phyloP scores from a whole-genome alignment of 2,888 invertebrate species.

The Leptodirus hochenwartii region DNA sequence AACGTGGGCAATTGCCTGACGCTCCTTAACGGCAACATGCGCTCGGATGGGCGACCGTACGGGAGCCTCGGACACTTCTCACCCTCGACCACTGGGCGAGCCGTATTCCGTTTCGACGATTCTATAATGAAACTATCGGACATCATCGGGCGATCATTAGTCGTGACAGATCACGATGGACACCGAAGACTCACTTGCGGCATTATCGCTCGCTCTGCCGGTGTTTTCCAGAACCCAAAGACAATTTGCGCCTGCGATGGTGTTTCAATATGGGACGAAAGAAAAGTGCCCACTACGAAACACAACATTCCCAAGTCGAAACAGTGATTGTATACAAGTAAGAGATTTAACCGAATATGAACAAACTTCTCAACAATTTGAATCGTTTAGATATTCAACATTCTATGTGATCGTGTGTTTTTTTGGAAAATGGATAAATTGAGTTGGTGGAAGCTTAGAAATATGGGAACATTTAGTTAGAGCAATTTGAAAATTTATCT shows the following conservation, averaged over 20 bases:
- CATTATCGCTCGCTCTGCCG: conserved; percentile 75
- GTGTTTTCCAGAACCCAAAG: conserved; percentile 72
- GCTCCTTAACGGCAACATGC: conserved; percentile 28
- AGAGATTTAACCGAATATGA: too few relatives aligned
- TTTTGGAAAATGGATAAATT: too few relatives aligned
- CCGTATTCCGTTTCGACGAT: conserved; percentile 44
- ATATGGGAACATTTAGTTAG: too few relatives aligned
- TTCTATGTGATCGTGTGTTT: too few relatives aligned
- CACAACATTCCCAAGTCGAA: too few relatives aligned
- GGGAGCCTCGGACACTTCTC: conserved; percentile 49
- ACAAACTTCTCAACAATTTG: too few relatives aligned
- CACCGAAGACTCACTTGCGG: conserved; percentile 57
- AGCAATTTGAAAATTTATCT: too few relatives aligned
- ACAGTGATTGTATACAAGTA: too few relatives aligned
- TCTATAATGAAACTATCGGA: conserved; percentile 44
- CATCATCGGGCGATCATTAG: conserved; percentile 61
- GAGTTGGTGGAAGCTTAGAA: too few relatives aligned
- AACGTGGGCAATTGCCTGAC: conserved; percentile 43
- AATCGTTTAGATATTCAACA: too few relatives aligned
- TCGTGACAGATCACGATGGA: conserved; percentile 45
- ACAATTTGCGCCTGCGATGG: conserved; percentile 84
- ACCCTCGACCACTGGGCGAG: conserved; percentile 41
- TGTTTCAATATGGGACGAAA: conserved; percentile 74
- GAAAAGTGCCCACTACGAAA: too few relatives aligned
- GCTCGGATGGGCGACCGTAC: conserved; percentile 31